phyloP scores from a whole-genome alignment of 2,888 invertebrate genomes.

The Dorcus hopei region DNA sequence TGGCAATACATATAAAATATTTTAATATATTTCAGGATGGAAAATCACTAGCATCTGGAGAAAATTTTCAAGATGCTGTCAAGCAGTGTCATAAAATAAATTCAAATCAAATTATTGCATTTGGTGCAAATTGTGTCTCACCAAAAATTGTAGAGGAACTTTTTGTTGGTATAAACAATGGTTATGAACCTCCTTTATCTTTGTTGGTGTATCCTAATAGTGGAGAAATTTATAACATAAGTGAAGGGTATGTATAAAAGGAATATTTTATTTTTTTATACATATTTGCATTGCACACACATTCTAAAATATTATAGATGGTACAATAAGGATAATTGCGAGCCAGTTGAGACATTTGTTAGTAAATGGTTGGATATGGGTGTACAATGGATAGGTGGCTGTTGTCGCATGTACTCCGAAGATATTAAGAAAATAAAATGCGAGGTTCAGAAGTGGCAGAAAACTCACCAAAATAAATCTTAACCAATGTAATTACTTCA shows the following conservation, averaged over 20 bases:
- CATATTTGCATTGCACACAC: not conserved
- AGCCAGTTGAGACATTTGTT: conserved; percentile 65
- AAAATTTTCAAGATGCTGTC: conserved; percentile 67
- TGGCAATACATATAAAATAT: not conserved
- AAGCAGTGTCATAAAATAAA: conserved; percentile 55
- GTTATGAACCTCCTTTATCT: conserved; percentile 54
- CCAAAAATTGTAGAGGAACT: conserved; percentile 60
- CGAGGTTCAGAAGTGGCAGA: conserved; percentile 50
- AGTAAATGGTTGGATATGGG: conserved; percentile 77
- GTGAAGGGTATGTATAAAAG: conserved; percentile 54
- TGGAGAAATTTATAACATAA: conserved; percentile 70
- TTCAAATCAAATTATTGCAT: conserved; percentile 68
- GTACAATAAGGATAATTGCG: conserved; percentile 62
- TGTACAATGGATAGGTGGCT: conserved; percentile 80
- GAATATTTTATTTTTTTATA: not conserved
- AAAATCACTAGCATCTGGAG: conserved; percentile 67
- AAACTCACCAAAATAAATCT: not conserved
- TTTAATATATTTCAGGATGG: conserved; percentile 48
- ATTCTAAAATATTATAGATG: conserved; percentile 50
- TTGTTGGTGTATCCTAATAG: conserved; percentile 87
- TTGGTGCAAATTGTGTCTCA: conserved; percentile 82
- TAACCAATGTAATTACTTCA: too few relatives aligned
- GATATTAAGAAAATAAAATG: conserved; percentile 69
- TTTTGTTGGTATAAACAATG: conserved; percentile 52
- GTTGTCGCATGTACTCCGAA: conserved; percentile 76